Base-by-base conservation (phyloP, 2,888 invertebrate species). In the Drosophila pseudotakahashii region DNA sequence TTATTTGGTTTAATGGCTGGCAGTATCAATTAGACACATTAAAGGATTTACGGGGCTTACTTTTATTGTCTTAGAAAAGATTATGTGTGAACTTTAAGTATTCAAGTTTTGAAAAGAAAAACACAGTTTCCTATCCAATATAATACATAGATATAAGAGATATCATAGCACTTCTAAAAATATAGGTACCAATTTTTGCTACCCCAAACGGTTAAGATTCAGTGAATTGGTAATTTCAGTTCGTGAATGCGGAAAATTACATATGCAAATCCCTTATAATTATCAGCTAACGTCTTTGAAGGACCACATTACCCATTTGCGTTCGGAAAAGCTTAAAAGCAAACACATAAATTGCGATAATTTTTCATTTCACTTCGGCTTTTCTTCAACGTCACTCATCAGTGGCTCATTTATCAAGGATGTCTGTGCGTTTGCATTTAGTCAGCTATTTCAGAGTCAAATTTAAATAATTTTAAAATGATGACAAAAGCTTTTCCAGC, bases 1-100 rank as follows among this genome's bases (percentile, higher is more conserved):
- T 45, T 67, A 61, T 60, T 51, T 30, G 39, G 58, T 73, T 72
- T 82, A 81, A 86, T 86, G 76, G 73, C 41, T 67, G 72, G 62
- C 69, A 68, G 69, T 77, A 88, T 77, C 86, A 89, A 89, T 89
- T 89, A 79, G 88, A 59, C 78, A 73, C 70, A 79, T 83, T 88
- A 80, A 88, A 79, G 82, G 79, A 78, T 84, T 81, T 79, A 73
- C 71, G 55, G 42, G 34, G 50, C 30, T 68, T 66, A 42, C 14
- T 34, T 23, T 41, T 32, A 58, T 62, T 44, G 64, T 53, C 53
- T 50, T 50, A 30, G 68, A 58, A n/a, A 73, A 75, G 77, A 84
- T 81, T 73, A 73, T 76, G 67, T 60, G 16, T 36, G 50, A 64
- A 75, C 75, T 78, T 81, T 73, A 81, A 77, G 70, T 57, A 51